Evolutionary conservation across 1,140 invertebrate species (phyloP).

Genomic region (Euwallacea similis): DNA sequence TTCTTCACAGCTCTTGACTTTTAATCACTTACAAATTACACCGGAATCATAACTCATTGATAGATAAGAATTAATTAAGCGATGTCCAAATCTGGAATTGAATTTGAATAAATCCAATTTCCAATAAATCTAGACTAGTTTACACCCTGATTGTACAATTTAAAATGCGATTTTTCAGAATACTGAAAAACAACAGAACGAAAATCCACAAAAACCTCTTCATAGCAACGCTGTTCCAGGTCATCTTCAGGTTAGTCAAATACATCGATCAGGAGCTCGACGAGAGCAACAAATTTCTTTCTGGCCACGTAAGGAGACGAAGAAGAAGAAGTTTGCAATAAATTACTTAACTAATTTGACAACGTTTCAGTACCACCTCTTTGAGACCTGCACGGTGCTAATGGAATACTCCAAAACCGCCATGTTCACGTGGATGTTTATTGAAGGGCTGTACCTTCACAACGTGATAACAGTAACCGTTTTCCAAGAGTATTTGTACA

Average conservation of each 20-base stretch:
- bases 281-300: slow-evolving; percentile 19
- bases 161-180: slow-evolving; percentile 58
- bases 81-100: slow-evolving; percentile 41
- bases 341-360: not conserved
- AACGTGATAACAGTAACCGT: slow-evolving; percentile 83
- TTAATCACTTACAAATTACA: no score
- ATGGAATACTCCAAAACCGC: slow-evolving; percentile 86
- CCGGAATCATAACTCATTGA: no score
- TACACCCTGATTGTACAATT: no score
- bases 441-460: slow-evolving; percentile 86
- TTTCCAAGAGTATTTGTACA: slow-evolving; percentile 75
- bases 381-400: slow-evolving; percentile 76
- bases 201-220: slow-evolving; percentile 88
- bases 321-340: not conserved
- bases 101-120: slow-evolving; percentile 11
- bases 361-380: slow-evolving; percentile 72
- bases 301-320: slow-evolving; percentile 20
- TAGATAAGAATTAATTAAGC: no score
- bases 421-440: slow-evolving; percentile 95
- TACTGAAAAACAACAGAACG: slow-evolving; percentile 81
- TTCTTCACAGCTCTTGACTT: no score
- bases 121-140: not conserved
- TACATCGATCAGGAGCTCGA: slow-evolving; percentile 73
- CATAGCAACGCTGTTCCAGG: slow-evolving; percentile 82
- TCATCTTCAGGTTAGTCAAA: slow-evolving; percentile 78